Percentiles rank a stretch among this genome's conserved stretches.
phyloP scores from a whole-genome alignment of 2,113 vertebrate genomes.

The Eurypyga helias region DNA sequence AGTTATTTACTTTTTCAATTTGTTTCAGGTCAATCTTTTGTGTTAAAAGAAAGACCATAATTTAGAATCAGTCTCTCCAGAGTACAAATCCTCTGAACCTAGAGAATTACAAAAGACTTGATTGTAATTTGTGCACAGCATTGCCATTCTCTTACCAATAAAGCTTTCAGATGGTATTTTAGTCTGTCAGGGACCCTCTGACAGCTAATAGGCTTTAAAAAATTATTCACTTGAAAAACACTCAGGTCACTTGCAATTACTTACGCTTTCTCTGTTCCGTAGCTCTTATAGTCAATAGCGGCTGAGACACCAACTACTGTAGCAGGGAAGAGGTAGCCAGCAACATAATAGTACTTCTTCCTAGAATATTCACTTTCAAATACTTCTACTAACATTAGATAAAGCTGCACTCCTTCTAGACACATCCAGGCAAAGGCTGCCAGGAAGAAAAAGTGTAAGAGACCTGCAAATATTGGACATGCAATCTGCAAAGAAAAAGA shows the following conservation, averaged over 20 bases:
- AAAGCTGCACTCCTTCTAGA: constrained; percentile 96
- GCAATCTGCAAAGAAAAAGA: constrained; percentile 84
- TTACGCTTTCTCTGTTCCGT: constrained; percentile 95
- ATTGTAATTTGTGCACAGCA: constrained; percentile 78
- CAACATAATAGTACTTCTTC: constrained; percentile 97
- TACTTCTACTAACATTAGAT: constrained; percentile 98
- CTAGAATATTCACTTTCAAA: constrained; percentile 99
- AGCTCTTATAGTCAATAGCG: constrained; percentile 96
- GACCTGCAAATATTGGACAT: constrained; percentile 94
- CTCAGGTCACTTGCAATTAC: constrained; percentile 81
- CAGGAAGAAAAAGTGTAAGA: constrained; percentile 98
- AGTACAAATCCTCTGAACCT: constrained; percentile 77
- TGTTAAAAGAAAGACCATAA: constrained; percentile 79
- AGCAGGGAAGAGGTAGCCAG: constrained; percentile 96
- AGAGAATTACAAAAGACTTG: constrained; percentile 81
- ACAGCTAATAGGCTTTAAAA: constrained; percentile 81
- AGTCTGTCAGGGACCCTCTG: constrained; percentile 76
- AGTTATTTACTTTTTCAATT: constrained; percentile 83
- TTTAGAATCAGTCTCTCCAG: constrained; percentile 70
- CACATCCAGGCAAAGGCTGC: constrained; percentile 99
- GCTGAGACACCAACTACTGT: constrained; percentile 96
- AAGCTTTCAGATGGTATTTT: constrained; percentile 80
- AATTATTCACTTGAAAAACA: constrained; percentile 82
- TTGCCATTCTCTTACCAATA: constrained; percentile 77
- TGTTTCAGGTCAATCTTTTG: constrained; percentile 80